Conservation (phyloP, 1,140 invertebrate species). For the Philaenus spumarius region DNA sequence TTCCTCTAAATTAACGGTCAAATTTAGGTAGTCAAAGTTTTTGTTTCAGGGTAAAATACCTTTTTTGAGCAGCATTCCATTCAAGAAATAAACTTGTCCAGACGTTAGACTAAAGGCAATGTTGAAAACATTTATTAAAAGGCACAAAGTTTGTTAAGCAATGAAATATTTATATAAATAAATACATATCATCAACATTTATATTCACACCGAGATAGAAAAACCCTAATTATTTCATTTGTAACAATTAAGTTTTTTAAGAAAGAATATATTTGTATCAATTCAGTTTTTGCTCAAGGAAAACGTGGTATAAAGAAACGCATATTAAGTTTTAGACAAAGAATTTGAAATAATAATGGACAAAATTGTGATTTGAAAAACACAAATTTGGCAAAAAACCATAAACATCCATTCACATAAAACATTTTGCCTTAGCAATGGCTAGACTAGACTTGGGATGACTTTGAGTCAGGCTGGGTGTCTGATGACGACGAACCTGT, state of each 20-base stretch:
- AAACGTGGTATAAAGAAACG: not conserved
- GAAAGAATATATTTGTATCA: not conserved
- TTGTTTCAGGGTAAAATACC: too few relatives aligned
- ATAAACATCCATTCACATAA: not conserved
- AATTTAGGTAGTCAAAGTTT: too few relatives aligned
- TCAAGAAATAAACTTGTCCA: too few relatives aligned
- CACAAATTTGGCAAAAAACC: not conserved
- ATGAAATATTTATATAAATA: too few relatives aligned
- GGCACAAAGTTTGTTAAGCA: too few relatives aligned
- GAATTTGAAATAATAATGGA: conserved; percentile 5
- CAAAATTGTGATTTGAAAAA: conserved; percentile 2
- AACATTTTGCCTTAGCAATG: not conserved
- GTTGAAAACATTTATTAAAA: too few relatives aligned
- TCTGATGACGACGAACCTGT: conserved; percentile 21
- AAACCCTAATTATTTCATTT: conserved; percentile 19
- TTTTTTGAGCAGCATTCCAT: too few relatives aligned
- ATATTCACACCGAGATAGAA: conserved; percentile 2
- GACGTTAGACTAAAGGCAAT: too few relatives aligned
- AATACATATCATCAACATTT: too few relatives aligned
- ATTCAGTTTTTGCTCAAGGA: conserved; percentile 7
- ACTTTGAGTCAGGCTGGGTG: conserved; percentile 24
- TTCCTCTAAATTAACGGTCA: too few relatives aligned
- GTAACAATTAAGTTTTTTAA: conserved; percentile 9
- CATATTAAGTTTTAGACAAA: not conserved
- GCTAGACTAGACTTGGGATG: conserved; percentile 27